Evolutionary conservation across 2,797 vertebrate genomes (phyloP), one percentile per base, ranked within the genome.

Genomic region (Coregonus ussuriensis): DNA sequence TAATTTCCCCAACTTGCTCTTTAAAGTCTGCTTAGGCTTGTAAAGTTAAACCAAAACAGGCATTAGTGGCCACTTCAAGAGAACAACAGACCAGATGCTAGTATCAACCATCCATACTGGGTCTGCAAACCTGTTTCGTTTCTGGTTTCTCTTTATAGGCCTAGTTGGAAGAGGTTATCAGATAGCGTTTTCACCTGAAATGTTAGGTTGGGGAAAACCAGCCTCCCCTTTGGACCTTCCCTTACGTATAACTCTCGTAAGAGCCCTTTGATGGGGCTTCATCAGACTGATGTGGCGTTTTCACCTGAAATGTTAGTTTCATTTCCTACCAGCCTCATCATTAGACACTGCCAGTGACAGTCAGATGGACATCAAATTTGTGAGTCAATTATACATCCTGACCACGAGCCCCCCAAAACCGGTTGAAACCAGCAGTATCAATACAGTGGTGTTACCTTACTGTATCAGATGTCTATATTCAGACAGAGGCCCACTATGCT

Each of bases 381-480:
- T 4, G 54, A 53, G 74, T 74, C 15, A 77, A 68, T 70, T 35
- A 35, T 37, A 67, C 25, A 70, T 71, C 56, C 31, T 77, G 13
- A 18, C 16, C 33, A 41, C 31, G 11, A 15, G 35, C 14, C 6
- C 33, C 25, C 9, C 11, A 53, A 7, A 29, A 14, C 69, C 15
- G 54, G 71, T 31, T 73, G 52, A 70, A 73, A 35, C 9, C 56
- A 51, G 35, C 41, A 31, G 29, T 75, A 25, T 79, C 11, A 59
- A 75, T 71, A 79, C 77, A 81, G 68, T 37, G 77, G 86, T 78
- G 71, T 81, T 71, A 71, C 65, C 66, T 85, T 79, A 76, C 80
- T 77, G 53, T 33, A 73, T 77, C 75, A 15, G 29, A 1, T 72
- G 25, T 72, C 69, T 51, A n/a, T 51, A 75, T 72, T 67, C 76